Evolutionary conservation across 2,888 invertebrate genomes (phyloP), one percentile per base, ranked within the genome.

Genomic region (Nephrotoma flavescens): DNA sequence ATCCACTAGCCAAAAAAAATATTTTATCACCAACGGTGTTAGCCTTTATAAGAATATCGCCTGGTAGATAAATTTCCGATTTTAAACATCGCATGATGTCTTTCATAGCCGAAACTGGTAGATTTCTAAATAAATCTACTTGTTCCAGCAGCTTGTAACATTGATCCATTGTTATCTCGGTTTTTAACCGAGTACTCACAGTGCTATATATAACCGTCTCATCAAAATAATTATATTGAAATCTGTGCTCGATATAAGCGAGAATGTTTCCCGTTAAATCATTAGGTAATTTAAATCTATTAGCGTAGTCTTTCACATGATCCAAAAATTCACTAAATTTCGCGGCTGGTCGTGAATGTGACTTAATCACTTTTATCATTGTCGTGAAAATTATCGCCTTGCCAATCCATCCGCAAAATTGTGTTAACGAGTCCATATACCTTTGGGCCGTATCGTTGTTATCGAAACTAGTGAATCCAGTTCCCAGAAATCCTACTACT

Each of bases 1-100:
- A 93, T 7, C 94, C 94, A 19, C 90, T 92, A 1, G 92, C 92
- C 87, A 94, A 93, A 88, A 94, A 94, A 88, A 93, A 94, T 93
- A 94, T 94, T 86, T 92, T 92, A 87, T 92, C 91, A 0, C 93
- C 93, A 0, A 90, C 89, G 6, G 93, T 92, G 88, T 92, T 92
- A 0, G 92, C 92, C 87, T 92, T 90, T 0, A 93, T 91, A 52
- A 94, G 93, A 2, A 93, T 91, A 88, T 93, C 93, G 87, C 93
- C 93, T 0, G 92, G 91, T 47, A 93, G 89, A 88, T 92, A 93
- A 41, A 93, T 91, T 89, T 93, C 93, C 0, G 92, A 92, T 44
- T 89, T 90, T 6, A 93, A 88, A 83, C 92, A 90, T 0, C 92
- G 91, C 0, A 93, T 93, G 86, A 94, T 93, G 47, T 92, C 89